phyloP scores from a whole-genome alignment of 2,888 invertebrate genomes.

The Drosophila suboccidentalis region DNA sequence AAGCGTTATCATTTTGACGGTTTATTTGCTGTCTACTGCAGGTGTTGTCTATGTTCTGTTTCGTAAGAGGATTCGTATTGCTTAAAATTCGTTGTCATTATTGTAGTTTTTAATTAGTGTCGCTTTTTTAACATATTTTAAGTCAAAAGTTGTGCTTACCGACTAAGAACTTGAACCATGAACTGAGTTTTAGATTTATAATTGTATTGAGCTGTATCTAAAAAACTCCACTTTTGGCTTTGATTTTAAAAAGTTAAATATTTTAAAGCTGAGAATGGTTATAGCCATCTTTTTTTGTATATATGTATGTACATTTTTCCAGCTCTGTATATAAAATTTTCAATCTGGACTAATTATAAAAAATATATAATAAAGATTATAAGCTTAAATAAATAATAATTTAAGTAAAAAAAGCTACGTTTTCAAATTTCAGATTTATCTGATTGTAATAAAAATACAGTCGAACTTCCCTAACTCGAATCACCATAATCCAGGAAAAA shows the following conservation, averaged over 20 bases:
- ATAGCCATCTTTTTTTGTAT: too few relatives aligned
- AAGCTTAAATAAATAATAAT: background rate
- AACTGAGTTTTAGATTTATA: too few relatives aligned
- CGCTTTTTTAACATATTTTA: background rate
- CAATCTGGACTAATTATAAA: background rate
- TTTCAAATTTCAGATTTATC: background rate
- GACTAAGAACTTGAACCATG: background rate
- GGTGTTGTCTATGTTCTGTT: slow-evolving; percentile 72
- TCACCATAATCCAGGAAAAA: too few relatives aligned
- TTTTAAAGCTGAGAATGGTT: too few relatives aligned
- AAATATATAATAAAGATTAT: background rate
- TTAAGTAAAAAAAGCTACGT: background rate
- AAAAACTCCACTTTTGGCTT: too few relatives aligned
- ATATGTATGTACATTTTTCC: background rate
- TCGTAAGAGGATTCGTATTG: slow-evolving; percentile 72
- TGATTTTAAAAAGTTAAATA: too few relatives aligned
- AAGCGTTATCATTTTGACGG: slow-evolving; percentile 87
- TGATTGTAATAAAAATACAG: background rate
- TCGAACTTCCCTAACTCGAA: too few relatives aligned
- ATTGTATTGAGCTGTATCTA: too few relatives aligned
- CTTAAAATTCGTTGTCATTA: slow-evolving; percentile 42
- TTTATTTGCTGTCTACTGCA: slow-evolving; percentile 87
- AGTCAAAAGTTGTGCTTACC: background rate
- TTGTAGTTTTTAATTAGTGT: background rate
- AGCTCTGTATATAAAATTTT: background rate